These are phyloP conservation scores for Salvator merianae DNA, from an alignment of 2,113 vertebrate genomes.

Conservation along the genomic window DNA sequence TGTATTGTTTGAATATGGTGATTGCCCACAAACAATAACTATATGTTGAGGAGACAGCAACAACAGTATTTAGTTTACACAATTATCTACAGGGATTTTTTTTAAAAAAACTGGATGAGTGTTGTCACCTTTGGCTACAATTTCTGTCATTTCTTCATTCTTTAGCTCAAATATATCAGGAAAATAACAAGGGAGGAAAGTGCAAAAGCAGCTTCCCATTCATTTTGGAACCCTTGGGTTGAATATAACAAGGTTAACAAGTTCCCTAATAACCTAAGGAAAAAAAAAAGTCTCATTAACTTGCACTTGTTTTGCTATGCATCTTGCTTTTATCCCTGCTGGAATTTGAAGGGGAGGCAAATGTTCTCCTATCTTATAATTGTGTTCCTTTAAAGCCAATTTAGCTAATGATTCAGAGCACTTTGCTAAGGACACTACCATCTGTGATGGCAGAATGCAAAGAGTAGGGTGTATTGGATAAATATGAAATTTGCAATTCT, in stretches of 20 bases:
- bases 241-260: conserved; percentile 17
- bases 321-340: neutral
- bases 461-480: neutral
- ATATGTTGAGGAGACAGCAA: conserved; percentile 5
- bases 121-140: conserved; percentile 30
- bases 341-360: neutral
- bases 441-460: conserved; percentile 12
- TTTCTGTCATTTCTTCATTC: conserved; percentile 17
- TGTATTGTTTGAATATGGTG: neutral
- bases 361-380: neutral
- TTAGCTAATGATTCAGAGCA: neutral
- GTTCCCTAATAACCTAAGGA: neutral
- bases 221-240: neutral
- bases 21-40: neutral
- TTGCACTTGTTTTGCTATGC: neutral
- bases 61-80: conserved; percentile 3
- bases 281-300: conserved; percentile 9
- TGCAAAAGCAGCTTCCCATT: neutral
- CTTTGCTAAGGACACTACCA: conserved; percentile 12
- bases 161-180: neutral
- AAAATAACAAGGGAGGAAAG: neutral
- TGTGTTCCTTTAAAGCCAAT: conserved; percentile 15
- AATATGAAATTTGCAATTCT: fast-evolving
- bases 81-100: conserved; percentile 30
- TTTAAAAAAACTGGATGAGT: conserved; percentile 7